Percentiles rank a stretch among this genome's conserved stretches.
Conservation (phyloP, 2,888 invertebrate species). For the Micropterix aruncella region DNA sequence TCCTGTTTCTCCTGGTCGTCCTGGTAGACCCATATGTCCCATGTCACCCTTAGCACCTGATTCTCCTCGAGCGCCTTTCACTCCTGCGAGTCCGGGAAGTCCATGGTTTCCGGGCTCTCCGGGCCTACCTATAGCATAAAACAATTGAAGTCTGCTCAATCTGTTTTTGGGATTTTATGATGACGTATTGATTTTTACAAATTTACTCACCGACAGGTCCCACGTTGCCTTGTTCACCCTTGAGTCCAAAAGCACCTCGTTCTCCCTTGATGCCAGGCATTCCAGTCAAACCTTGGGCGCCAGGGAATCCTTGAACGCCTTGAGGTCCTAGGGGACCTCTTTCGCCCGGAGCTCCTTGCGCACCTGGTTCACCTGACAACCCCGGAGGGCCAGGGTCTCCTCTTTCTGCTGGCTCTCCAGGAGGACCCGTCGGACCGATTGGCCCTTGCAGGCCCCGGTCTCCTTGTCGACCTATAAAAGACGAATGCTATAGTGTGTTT, state of each 20-base stretch:
- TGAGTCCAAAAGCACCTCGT: conserved; percentile 52
- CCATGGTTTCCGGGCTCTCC: conserved; percentile 52
- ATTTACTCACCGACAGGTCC: conserved; percentile 38
- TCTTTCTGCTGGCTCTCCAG: conserved; percentile 69
- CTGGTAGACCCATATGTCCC: conserved; percentile 63
- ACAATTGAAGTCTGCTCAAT: too few relatives aligned
- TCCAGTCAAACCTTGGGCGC: conserved; percentile 53
- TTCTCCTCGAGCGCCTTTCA: conserved; percentile 64
- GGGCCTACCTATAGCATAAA: conserved; percentile 43
- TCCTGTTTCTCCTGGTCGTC: conserved; percentile 63
- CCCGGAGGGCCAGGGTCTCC: conserved; percentile 66
- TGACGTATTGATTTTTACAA: conserved; percentile 5
- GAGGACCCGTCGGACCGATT: conserved; percentile 58
- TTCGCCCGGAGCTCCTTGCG: conserved; percentile 61
- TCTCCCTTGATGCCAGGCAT: conserved; percentile 61
- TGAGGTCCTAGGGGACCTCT: conserved; percentile 57
- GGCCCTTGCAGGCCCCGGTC: conserved; percentile 68
- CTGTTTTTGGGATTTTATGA: conserved; percentile 3
- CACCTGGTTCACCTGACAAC: conserved; percentile 53
- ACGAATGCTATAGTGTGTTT: conserved; percentile 3
- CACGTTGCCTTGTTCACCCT: conserved; percentile 59
- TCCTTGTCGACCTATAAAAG: conserved; percentile 48
- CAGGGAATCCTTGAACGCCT: conserved; percentile 54
- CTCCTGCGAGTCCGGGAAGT: conserved; percentile 45
- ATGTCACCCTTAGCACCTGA: conserved; percentile 60